phyloP scores from a whole-genome alignment of 2,888 invertebrate genomes.

The Limnephilus marmoratus region DNA sequence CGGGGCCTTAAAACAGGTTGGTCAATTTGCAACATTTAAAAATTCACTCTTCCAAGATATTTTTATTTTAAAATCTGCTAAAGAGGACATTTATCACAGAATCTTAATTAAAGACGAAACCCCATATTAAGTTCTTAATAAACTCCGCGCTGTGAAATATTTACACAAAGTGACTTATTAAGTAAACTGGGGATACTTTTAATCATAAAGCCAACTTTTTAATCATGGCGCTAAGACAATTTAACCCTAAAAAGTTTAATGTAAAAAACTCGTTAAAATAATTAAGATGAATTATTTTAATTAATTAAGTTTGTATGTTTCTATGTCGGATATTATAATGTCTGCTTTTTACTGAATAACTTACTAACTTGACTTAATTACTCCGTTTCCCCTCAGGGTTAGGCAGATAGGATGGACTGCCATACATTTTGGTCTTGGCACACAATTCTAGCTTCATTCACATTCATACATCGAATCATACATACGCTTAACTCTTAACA shows the following conservation, averaged over 20 bases:
- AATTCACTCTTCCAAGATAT: not conserved
- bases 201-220: not conserved
- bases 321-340: not conserved
- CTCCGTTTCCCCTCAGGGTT: no score
- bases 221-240: not conserved
- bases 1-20: no score
- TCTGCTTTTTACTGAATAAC: no score
- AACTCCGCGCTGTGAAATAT: not conserved
- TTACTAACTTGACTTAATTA: no score
- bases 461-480: no score
- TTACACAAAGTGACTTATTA: not conserved
- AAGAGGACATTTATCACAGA: not conserved
- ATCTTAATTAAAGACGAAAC: not conserved
- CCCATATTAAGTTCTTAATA: not conserved
- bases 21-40: not conserved
- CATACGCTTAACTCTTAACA: no score
- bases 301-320: not conserved
- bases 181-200: not conserved
- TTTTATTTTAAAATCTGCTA: not conserved
- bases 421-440: no score
- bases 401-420: no score
- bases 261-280: not conserved
- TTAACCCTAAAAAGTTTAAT: not conserved
- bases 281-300: not conserved
- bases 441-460: no score